A percentile compares a stretch with the other conserved stretches of the same genome.
Conservation (phyloP, 1,140 invertebrate genomes). For the Mesaphorura yosii region DNA sequence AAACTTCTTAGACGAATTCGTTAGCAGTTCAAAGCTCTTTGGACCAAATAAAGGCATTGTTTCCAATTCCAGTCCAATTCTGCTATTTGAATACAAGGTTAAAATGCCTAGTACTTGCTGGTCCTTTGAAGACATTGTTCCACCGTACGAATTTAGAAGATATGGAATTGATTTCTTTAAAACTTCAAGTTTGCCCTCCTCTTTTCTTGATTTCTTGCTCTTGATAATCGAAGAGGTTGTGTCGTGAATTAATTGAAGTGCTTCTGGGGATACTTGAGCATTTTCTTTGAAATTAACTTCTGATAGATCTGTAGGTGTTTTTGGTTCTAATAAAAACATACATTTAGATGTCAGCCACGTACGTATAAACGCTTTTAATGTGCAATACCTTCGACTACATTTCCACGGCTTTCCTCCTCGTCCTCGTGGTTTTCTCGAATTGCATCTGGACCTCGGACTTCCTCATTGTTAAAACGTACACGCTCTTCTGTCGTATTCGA, state of each 20-base stretch:
- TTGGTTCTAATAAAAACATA: too few species aligned
- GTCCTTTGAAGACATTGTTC: conserved; percentile 17
- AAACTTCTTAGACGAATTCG: conserved; percentile 8
- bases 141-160: conserved; percentile 24
- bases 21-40: conserved; percentile 15
- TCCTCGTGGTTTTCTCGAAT: too few species aligned
- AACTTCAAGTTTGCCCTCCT: background rate
- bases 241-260: background rate
- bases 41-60: conserved; percentile 28
- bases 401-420: too few species aligned
- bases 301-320: background rate
- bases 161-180: background rate
- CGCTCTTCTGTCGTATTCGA: too few species aligned
- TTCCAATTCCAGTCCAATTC: conserved; percentile 13
- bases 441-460: too few species aligned
- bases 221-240: background rate
- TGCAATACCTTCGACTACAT: too few species aligned
- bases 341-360: too few species aligned
- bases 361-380: too few species aligned
- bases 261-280: background rate
- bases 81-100: conserved; percentile 7
- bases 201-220: background rate
- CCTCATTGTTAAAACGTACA: too few species aligned
- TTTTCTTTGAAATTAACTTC: background rate
- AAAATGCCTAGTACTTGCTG: conserved; percentile 22